phyloP scores from a whole-genome alignment of 2,888 invertebrate genomes.

The Machimus rusticus region DNA sequence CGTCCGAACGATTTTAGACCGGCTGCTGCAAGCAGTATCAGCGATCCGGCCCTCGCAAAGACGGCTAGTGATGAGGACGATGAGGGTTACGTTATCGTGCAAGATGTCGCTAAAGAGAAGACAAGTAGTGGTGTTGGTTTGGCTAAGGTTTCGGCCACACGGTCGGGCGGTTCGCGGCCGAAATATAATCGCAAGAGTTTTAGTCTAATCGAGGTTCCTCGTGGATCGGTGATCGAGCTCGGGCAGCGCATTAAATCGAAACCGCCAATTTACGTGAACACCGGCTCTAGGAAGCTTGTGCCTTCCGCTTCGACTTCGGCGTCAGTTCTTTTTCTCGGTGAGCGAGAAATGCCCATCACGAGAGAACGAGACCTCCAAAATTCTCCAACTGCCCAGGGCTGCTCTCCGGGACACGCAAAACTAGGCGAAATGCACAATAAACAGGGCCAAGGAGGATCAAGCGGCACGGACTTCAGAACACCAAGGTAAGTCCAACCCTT shows the following conservation, averaged over 20 bases:
- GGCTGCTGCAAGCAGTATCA: not conserved
- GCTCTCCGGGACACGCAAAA: not conserved
- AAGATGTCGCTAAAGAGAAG: not conserved
- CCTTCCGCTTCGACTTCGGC: slow-evolving; percentile 5
- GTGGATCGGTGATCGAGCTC: not conserved
- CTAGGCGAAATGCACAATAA: not conserved
- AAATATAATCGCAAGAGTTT: slow-evolving; percentile 36
- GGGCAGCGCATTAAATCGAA: slow-evolving; percentile 45
- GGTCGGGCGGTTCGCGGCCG: not conserved
- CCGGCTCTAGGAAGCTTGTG: not conserved
- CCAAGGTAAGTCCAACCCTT: not conserved
- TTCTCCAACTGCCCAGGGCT: slow-evolving; percentile 45
- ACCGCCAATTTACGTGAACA: slow-evolving; percentile 49
- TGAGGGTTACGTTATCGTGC: slow-evolving; percentile 32
- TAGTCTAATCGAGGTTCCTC: slow-evolving; percentile 18
- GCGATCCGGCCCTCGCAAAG: not conserved
- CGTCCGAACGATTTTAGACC: slow-evolving; percentile 22
- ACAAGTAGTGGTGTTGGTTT: slow-evolving; percentile 9
- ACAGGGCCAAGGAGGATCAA: not conserved
- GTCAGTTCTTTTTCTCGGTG: slow-evolving; percentile 54
- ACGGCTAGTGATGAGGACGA: slow-evolving; percentile 39
- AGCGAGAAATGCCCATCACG: slow-evolving; percentile 57
- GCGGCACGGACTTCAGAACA: not conserved
- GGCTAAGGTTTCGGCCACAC: not conserved
- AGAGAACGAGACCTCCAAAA: slow-evolving; percentile 47